Conservation (phyloP, 2,888 invertebrate genomes). For the Drosophila siamana region DNA sequence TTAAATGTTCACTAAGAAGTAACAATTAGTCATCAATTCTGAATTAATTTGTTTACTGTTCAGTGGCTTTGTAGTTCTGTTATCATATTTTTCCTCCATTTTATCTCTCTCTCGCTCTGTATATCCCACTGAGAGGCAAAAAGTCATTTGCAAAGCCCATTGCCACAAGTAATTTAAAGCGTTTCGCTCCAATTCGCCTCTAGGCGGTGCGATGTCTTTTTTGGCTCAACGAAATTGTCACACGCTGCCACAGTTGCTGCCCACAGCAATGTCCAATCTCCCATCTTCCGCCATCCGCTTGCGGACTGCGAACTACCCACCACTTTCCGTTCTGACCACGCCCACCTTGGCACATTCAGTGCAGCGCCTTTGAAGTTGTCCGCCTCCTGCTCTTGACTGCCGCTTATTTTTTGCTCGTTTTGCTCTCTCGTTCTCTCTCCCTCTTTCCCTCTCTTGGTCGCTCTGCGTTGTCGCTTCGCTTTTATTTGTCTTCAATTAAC, state of each 20-base stretch:
- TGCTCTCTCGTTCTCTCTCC: conserved; percentile 19
- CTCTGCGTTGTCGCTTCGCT: conserved; percentile 33
- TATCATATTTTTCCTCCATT: conserved; percentile 4
- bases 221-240: conserved; percentile 60
- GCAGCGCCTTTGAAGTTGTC: conserved; percentile 58
- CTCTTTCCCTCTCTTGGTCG: no score
- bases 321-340: conserved; percentile 24
- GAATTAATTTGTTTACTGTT: conserved; percentile 13
- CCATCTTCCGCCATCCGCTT: background rate
- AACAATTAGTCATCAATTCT: no score
- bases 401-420: conserved; percentile 48
- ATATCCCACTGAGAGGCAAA: conserved; percentile 26
- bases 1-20: no score
- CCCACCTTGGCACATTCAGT: conserved; percentile 34
- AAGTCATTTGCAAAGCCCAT: conserved; percentile 52
- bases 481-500: conserved; percentile 78
- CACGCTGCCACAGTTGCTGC: conserved; percentile 48
- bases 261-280: conserved; percentile 20
- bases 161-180: conserved; percentile 70
- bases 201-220: conserved; percentile 54
- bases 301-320: no score
- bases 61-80: background rate
- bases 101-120: conserved; percentile 6
- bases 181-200: conserved; percentile 67
- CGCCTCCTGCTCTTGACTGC: conserved; percentile 45